Base-by-base conservation (phyloP, 2,797 vertebrate genomes). In the Sarcoramphus papa region DNA sequence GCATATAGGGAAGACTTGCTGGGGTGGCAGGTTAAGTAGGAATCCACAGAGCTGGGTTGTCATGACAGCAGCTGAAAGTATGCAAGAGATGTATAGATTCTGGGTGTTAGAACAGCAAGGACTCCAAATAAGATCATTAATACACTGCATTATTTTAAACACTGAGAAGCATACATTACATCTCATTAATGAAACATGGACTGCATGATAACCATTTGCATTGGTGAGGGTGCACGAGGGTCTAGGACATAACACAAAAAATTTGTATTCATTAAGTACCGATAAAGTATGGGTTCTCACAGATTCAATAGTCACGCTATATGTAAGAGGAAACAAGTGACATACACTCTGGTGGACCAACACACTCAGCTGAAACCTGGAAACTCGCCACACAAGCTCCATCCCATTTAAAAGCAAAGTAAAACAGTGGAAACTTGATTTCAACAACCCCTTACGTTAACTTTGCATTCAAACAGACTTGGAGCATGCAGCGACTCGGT, bases 31-130 rank as follows among this genome's bases (percentile, higher is more conserved):
- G 96, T 97, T 96, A 97, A 95, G 94, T 80, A 95, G 92, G 88
- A 94, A 94, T 95, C 95, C 94, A 95, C 84, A 91, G 96, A 96
- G 91, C 93, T 89, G 92, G 93, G 95, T 96, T 97, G 97, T 97
- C 96, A 97, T 96, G 95, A 96, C 95, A 96, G 95, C 97, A 97
- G 94, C 89, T 94, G 94, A 88, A 92, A 94, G 89, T 93, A 97
- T 95, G 94, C 91, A 95, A 94, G 93, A 95, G 92, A 94, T 51
- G 91, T 91, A 95, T 81, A 96, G 93, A 97, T 95, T 93, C 89
- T 90, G 82, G 78, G 70, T 62, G 76, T 95, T 75, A 93, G 69
- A 92, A 91, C 59, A 93, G 92, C 76, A 83, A 88, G 50, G 92
- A 90, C 91, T 93, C 81, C 94, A 95, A 94, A 81, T 83, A 88